Evolutionary conservation across 1,140 invertebrate genomes (phyloP).

Genomic region (Papilio glaucus): DNA sequence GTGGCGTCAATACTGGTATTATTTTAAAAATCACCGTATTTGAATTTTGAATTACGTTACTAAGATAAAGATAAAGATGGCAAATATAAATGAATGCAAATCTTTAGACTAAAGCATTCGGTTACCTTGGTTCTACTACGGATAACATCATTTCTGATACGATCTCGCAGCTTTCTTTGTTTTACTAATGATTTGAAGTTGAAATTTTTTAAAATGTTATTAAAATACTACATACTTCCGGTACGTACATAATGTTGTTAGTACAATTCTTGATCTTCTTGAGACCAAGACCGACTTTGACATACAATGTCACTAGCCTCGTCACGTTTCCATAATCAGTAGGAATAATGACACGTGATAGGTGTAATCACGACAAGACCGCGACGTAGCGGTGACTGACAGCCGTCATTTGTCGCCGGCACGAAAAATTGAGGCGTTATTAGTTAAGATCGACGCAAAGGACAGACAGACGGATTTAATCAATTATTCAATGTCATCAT

Average conservation of each 20-base stretch:
- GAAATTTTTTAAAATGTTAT: too few relatives aligned
- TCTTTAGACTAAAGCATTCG: too few relatives aligned
- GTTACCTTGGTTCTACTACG: too few relatives aligned
- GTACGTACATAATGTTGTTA: not conserved
- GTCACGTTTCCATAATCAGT: slow-evolving; percentile 63
- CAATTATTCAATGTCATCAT: slow-evolving; percentile 34
- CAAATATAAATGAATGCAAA: too few relatives aligned
- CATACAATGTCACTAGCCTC: slow-evolving; percentile 30
- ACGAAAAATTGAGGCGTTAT: slow-evolving; percentile 35
- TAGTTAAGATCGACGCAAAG: slow-evolving; percentile 27
- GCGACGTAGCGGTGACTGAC: slow-evolving; percentile 31
- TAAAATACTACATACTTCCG: not conserved
- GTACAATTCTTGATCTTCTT: not conserved
- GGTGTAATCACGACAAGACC: slow-evolving; percentile 46
- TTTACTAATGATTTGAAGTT: too few relatives aligned
- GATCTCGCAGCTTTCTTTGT: too few relatives aligned
- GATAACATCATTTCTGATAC: too few relatives aligned
- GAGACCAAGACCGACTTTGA: not conserved
- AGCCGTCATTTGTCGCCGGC: slow-evolving; percentile 34
- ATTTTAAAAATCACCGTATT: too few relatives aligned
- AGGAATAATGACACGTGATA: slow-evolving; percentile 67
- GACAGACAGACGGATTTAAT: slow-evolving; percentile 27
- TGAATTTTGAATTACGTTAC: too few relatives aligned
- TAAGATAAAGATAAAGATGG: too few relatives aligned
- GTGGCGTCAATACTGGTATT: not conserved